Base-by-base conservation (phyloP, 2,113 vertebrate species). In the Anas platyrhynchos region DNA sequence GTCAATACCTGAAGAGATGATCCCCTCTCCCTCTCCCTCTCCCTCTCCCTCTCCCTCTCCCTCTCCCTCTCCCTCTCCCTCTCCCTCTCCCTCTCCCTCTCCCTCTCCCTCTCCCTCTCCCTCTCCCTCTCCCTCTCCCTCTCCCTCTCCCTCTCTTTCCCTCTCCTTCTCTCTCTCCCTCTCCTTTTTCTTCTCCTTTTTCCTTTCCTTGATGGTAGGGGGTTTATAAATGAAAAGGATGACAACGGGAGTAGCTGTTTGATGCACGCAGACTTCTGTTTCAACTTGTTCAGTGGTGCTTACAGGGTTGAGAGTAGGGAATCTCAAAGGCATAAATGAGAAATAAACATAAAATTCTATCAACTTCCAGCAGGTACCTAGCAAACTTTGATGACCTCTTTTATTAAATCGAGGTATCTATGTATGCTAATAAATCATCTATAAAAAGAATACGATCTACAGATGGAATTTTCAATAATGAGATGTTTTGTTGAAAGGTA, bases 221-320 rank as follows among this genome's bases (percentile, higher is more conserved):
- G 34, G 9, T 58, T 72, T 79, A 27, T 86, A 54, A 82, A 72
- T 84, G 43, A 91, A 92, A 94, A 68, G 32, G 54, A 15, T 75
- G 29, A 43, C 25, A 82, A 46, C 20, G 1, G 5, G 32, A 41
- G 55, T 4, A 86, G 84, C 34, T 92, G 16, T 88, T 84, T 92
- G 65, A 93, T 68, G 80, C 90, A 86, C 26, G 14, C 17, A 92
- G 80, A n/a, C 25, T 87, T 93, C 38, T 78, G 25, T 84, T 94
- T 93, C 74, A 79, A 13, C 26, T 85, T 69, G 27, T 56, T 66
- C 54, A 72, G 69, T 68, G 26, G 26, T 65, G 34, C 58, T 91
- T 54, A 8, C 13, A 73, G 20, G 32, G 26, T 41, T 86, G 86
- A 92, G 54, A 72, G 38, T 6, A 68, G 16, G 26, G 29, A 44